A percentile compares a stretch with the other conserved stretches of the same genome.
Conservation (phyloP, 2,113 vertebrate species). For the Festucalex cinctus region DNA sequence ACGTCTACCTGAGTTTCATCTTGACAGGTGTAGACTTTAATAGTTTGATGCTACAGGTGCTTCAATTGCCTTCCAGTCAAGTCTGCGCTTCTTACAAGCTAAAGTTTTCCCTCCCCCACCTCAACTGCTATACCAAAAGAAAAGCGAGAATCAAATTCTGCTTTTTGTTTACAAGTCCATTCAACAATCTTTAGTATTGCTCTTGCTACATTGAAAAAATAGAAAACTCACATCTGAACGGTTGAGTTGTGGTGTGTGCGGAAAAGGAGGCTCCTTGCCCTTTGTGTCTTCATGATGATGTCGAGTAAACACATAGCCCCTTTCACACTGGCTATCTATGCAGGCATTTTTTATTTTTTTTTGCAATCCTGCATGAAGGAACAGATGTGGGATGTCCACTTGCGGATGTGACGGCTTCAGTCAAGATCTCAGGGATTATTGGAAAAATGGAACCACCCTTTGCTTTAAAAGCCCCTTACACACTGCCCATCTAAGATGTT, state of each 20-base stretch:
- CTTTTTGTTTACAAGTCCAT: constrained; percentile 40
- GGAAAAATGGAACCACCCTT: not conserved
- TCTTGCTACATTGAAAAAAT: constrained; percentile 75
- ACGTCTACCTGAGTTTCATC: constrained; percentile 3
- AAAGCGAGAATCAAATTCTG: constrained; percentile 4
- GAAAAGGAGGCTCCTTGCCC: constrained; percentile 48
- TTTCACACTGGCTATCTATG: not conserved
- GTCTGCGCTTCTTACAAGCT: constrained; percentile 61
- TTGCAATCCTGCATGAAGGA: not conserved
- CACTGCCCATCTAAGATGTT: not conserved
- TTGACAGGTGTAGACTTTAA: not conserved
- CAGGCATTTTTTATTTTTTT: not conserved
- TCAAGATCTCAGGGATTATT: not conserved
- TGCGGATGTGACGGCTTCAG: not conserved
- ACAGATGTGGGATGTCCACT: not conserved
- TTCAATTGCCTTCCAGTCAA: constrained; percentile 29
- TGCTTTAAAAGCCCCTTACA: not conserved
- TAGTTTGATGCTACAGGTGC: constrained; percentile 48
- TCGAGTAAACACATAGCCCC: constrained; percentile 42
- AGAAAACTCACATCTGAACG: constrained; percentile 63
- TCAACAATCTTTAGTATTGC: constrained; percentile 69
- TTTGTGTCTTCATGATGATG: constrained; percentile 57
- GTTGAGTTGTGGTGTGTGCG: constrained; percentile 50
- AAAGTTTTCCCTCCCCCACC: constrained; percentile 23
- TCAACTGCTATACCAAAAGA: constrained; percentile 51